These are phyloP conservation scores for Coleophora flavipennella DNA, from an alignment of 2,888 invertebrate genomes.

Conservation along the genomic window DNA sequence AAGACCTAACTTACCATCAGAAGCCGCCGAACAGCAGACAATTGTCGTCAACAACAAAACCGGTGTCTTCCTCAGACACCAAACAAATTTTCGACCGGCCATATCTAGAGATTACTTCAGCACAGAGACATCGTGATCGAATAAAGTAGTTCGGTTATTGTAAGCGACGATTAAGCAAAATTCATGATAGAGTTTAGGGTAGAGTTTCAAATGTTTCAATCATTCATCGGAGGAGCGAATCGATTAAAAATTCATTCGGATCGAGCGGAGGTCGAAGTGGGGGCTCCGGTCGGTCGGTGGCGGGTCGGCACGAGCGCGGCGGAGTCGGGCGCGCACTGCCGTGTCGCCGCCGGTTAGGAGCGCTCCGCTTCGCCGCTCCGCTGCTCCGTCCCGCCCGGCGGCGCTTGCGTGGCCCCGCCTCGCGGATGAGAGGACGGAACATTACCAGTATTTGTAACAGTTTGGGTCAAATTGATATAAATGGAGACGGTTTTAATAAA, in stretches of 20 bases:
- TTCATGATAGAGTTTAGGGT: too few species aligned
- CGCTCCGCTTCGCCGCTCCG: slow-evolving; percentile 27
- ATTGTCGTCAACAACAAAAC: slow-evolving; percentile 42
- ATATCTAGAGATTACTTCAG: slow-evolving; percentile 50
- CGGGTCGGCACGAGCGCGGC: slow-evolving; percentile 28
- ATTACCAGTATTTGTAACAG: slow-evolving; percentile 73
- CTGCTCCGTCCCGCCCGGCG: slow-evolving; percentile 29
- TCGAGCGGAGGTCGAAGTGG: slow-evolving; percentile 24
- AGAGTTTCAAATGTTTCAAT: slow-evolving; percentile 16
- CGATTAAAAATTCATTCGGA: slow-evolving; percentile 63
- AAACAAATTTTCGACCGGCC: slow-evolving; percentile 42
- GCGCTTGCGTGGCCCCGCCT: slow-evolving; percentile 71
- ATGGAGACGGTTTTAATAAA: slow-evolving; percentile 73
- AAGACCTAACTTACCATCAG: slow-evolving; percentile 57
- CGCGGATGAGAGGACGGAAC: slow-evolving; percentile 67
- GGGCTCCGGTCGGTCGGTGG: slow-evolving; percentile 19
- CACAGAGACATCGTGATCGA: slow-evolving; percentile 46
- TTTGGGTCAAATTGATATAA: slow-evolving; percentile 74
- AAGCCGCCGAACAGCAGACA: slow-evolving; percentile 40
- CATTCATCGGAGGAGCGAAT: slow-evolving; percentile 54
- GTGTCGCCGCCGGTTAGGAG: slow-evolving; percentile 15
- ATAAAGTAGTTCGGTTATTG: slow-evolving; percentile 44
- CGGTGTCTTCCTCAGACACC: slow-evolving; percentile 35
- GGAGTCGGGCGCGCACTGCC: slow-evolving; percentile 40
- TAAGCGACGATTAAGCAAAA: slow-evolving; percentile 11